phyloP scores from a whole-genome alignment of 1,140 invertebrate species.

The Elysia chlorotica region DNA sequence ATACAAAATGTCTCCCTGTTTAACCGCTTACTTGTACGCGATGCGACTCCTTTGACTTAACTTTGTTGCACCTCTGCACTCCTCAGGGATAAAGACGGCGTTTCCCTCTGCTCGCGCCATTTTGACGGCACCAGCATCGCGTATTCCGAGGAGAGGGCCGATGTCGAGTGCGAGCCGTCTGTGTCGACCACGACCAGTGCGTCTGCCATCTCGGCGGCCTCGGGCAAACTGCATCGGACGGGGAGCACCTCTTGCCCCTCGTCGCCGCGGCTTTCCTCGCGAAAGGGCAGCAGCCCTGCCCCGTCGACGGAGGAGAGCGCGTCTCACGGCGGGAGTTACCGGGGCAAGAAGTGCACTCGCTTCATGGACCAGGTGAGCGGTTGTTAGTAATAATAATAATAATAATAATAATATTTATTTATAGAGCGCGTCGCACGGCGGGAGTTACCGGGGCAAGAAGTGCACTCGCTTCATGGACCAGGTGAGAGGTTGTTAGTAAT shows the following conservation, averaged over 20 bases:
- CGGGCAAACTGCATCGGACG: too few species aligned
- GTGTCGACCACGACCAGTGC: not conserved
- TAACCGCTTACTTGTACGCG: too few species aligned
- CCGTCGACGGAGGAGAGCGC: conserved; percentile 17
- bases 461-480: too few species aligned
- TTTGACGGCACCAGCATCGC: conserved; percentile 15
- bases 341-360: conserved; percentile 20
- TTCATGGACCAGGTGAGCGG: conserved; percentile 24
- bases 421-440: too few species aligned
- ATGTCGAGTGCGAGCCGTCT: not conserved
- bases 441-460: too few species aligned
- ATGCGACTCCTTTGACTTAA: too few species aligned
- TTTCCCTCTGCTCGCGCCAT: conserved; percentile 16
- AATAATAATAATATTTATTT: too few species aligned
- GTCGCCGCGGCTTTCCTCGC: conserved; percentile 10
- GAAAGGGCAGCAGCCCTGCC: conserved; percentile 21
- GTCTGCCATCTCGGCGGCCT: too few species aligned
- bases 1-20: too few species aligned
- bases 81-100: conserved; percentile 20
- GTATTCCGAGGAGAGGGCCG: conserved; percentile 9
- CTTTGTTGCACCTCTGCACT: too few species aligned
- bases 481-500: too few species aligned
- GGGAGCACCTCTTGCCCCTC: conserved; percentile 15
- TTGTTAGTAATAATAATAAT: too few species aligned
- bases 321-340: not conserved